These are phyloP conservation scores for Porites australiensis DNA, from an alignment of 64 coral and sea anemone species.

Conservation along the genomic window DNA sequence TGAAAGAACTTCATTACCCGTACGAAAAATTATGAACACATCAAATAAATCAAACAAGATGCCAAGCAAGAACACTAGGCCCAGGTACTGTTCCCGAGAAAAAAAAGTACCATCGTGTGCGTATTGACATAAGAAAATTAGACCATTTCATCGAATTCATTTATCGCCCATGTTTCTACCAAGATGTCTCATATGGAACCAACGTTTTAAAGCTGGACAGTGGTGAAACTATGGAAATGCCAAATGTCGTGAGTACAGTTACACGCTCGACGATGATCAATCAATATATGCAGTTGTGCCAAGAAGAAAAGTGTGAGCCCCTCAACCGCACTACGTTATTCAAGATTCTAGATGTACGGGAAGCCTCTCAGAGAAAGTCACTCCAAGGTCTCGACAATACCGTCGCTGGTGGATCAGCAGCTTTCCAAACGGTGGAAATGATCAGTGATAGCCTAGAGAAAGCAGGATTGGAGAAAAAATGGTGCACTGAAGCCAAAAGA, in stretches of 20 bases:
- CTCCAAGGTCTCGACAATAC: too few relatives aligned
- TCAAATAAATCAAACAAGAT: neutral
- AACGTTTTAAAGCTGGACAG: neutral
- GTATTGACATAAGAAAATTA: constrained; percentile 16
- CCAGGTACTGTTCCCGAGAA: neutral
- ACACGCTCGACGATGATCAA: neutral
- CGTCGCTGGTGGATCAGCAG: too few relatives aligned
- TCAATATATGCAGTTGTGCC: neutral
- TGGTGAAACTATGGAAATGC: neutral
- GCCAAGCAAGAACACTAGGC: neutral
- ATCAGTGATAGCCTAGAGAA: too few relatives aligned
- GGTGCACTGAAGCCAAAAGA: too few relatives aligned
- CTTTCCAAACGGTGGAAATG: too few relatives aligned
- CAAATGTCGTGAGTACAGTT: neutral
- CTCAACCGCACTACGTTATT: too few relatives aligned
- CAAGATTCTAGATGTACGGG: neutral
- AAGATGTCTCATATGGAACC: too few relatives aligned
- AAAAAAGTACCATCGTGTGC: constrained; percentile 2
- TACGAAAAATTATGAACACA: neutral
- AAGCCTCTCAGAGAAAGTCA: neutral
- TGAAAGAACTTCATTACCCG: constrained; percentile 18
- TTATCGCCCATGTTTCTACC: too few relatives aligned
- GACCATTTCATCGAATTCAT: constrained; percentile 26
- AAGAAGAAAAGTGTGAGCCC: too few relatives aligned
- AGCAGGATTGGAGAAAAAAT: too few relatives aligned